phyloP scores from a whole-genome alignment of 2,113 vertebrate genomes.

The Phalacrocorax brasilianus region DNA sequence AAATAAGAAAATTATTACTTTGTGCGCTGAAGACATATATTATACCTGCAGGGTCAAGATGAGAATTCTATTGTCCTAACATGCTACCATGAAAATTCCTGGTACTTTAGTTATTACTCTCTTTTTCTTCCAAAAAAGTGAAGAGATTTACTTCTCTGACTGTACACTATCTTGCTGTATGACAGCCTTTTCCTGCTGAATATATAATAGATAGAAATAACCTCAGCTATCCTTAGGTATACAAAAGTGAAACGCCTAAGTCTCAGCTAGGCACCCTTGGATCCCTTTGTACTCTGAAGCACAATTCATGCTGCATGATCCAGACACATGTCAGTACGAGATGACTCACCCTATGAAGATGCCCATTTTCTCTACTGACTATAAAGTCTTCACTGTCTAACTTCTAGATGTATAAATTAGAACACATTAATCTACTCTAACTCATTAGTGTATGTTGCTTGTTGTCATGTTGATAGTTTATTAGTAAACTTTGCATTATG shows the following conservation, averaged over 20 bases:
- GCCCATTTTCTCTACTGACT: not conserved
- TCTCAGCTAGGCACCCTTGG: not conserved
- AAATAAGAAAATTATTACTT: not conserved
- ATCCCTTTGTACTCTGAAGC: not conserved
- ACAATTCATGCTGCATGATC: not conserved
- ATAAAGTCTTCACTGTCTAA: not conserved
- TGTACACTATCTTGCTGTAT: not conserved
- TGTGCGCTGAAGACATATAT: not conserved
- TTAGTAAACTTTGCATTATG: not conserved
- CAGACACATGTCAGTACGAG: not conserved
- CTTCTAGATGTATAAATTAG: not conserved
- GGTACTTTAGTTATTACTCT: not conserved
- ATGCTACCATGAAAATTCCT: not conserved
- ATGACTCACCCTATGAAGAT: not conserved
- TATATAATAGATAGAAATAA: not conserved
- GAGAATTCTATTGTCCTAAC: not conserved
- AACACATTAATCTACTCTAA: not conserved
- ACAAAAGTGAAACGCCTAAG: not conserved
- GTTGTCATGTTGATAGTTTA: not conserved
- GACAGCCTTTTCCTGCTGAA: not conserved
- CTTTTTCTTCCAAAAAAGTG: not conserved
- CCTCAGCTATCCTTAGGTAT: not conserved
- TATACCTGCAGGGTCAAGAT: not conserved
- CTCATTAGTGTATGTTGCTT: not conserved
- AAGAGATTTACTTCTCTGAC: not conserved